A percentile compares a stretch with the other conserved stretches of the same genome.
Conservation (phyloP, 2,797 vertebrate genomes). For the Onychomys leucogaster region DNA sequence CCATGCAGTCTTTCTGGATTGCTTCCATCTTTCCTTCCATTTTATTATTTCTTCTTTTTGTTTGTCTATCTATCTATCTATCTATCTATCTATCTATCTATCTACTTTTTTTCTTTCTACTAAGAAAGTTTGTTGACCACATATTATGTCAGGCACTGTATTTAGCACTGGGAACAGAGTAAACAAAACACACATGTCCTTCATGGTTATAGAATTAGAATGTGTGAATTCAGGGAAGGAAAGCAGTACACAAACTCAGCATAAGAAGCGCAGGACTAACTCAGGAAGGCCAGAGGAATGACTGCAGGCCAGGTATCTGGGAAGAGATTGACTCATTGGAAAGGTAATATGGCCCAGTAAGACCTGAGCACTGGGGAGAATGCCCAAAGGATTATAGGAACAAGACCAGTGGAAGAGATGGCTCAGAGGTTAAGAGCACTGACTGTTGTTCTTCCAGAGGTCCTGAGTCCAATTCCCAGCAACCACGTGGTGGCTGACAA, state of each 20-base stretch:
- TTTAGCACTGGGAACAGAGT: not conserved
- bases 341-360: not conserved
- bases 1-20: not conserved
- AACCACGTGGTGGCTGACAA: no score
- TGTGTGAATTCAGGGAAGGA: not conserved
- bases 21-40: not conserved
- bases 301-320: not conserved
- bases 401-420: not conserved
- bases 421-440: no score
- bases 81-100: not conserved
- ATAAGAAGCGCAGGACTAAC: not conserved
- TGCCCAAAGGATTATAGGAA: not conserved
- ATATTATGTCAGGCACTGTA: not conserved
- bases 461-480: no score
- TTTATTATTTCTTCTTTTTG: not conserved
- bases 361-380: not conserved
- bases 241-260: conserved; percentile 20
- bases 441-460: no score
- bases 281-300: not conserved
- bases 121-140: conserved; percentile 30
- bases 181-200: not conserved
- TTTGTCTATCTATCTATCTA: not conserved
- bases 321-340: not conserved
- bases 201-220: not conserved
- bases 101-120: not conserved